A percentile compares a stretch with the other conserved stretches of the same genome.
These are phyloP conservation scores for Pandion haliaetus DNA, from an alignment of 2,113 vertebrate genomes.

Conservation along the genomic window DNA sequence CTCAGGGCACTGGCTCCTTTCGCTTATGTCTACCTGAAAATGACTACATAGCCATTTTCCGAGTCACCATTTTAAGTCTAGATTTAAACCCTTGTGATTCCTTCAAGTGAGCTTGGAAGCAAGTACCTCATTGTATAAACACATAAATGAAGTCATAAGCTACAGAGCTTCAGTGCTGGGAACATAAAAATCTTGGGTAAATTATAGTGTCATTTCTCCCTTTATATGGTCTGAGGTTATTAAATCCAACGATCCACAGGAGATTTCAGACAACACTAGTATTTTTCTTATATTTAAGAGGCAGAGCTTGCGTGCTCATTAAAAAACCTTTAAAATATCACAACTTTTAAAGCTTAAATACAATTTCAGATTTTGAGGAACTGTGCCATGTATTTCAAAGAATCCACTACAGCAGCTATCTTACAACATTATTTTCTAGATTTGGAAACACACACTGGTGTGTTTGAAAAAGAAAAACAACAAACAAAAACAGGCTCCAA, in stretches of 20 bases:
- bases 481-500: background rate
- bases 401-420: background rate
- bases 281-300: background rate
- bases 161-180: background rate
- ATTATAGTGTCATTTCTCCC: background rate
- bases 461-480: background rate
- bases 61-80: background rate
- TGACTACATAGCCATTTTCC: background rate
- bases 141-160: background rate
- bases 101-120: background rate
- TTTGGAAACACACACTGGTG: fast-evolving
- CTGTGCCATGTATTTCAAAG: background rate
- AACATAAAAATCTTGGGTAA: conserved; percentile 4
- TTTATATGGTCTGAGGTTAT: background rate
- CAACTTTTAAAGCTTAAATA: background rate
- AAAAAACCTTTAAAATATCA: background rate
- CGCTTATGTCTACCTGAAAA: background rate
- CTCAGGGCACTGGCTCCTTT: background rate
- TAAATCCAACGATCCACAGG: background rate
- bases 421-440: background rate
- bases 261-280: background rate
- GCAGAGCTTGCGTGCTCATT: background rate
- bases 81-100: background rate
- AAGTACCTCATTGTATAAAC: background rate
- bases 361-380: background rate